Base-by-base conservation (phyloP, 2,888 invertebrate genomes). In the Perithous albicinctus region DNA sequence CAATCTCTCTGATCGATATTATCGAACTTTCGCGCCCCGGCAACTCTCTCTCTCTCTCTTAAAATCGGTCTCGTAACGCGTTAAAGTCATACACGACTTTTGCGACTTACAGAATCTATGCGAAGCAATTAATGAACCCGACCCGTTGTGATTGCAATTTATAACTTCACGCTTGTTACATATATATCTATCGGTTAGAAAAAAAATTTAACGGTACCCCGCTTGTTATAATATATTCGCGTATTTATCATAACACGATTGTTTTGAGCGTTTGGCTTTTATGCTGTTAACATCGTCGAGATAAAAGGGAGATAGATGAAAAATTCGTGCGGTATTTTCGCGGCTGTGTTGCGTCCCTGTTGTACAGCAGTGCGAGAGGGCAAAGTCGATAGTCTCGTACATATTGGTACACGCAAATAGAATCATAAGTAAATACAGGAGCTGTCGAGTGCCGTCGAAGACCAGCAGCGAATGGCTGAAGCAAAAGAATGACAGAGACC, bases 41-140 rank as follows among this genome's bases (percentile, higher is more conserved):
- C 51, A 26, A 54, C 64, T 43, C 46, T 66, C 63, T 63, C 38
- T 41, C 18, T 4, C 63, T 63, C 66, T 48, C 51, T 69, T 38
- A 23, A 20, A 20, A 67, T 64, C 20, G 59, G 46, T 38, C 67
- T 51, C 67, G 67, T 54, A 54, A 69, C 69, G 69, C 54, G 56
- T 12, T 29, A 29, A 48, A 35, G 69, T 35, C 1, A 23, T 32
- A 32, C 38, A 5, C 8, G 15, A 7, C 48, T 61, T 48, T 66
- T 80, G 63, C 78, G 54, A n/a, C n/a, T 15, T 29, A n/a, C 66
- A 10, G 15, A 29, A 72, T 64, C 48, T 35, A 75, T 67, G 66
- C 56, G 59, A n/a, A 76, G 70, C 77, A 77, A 82, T 82, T 80
- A 81, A 77, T 67, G 66, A 64, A 76, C 61, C 63, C 48, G 70